Base-by-base conservation (phyloP, 1,140 invertebrate species). In the Camponotus pennsylvanicus region DNA sequence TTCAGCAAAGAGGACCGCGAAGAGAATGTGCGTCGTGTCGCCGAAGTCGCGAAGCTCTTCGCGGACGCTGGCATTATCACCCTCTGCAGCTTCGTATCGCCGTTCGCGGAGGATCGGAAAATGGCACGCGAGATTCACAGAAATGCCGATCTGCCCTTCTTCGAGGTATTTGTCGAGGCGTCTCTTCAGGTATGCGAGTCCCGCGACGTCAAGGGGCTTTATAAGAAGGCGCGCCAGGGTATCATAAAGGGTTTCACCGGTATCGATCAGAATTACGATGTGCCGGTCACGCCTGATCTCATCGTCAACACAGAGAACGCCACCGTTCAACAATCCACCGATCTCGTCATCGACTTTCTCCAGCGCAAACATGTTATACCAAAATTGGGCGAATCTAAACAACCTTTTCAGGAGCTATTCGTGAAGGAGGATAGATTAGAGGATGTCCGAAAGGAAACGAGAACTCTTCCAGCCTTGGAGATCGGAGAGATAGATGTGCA, bases 51-150 rank as follows among this genome's bases (percentile, higher is more conserved):
- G 8, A 99, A 98, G 94, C 94, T 99, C 18, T 99, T 99, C 95
- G 98, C 99, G 8, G 99, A 99, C 92, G 98, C 98, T 86, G 99
- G 99, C 0, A 97, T 99, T 37, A 97, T 99, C 4, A 97, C 98
- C 63, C 96, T 99, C 0, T 99, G 99, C 92, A 98, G 98, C 94
- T 99, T 99, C 95, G 99, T 99, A 0, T 99, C 98, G 63, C 99
- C 99, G 0, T 99, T 98, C 95, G 96, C 97, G 42, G 98, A 98
- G 95, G 98, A 99, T 92, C 96, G 99, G 69, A 97, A 97, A 89
- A 96, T 98, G 90, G 99, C 98, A 0, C 96, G 98, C 70, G 96
- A 97, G 85, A 97, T 99, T 80, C 99, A 99, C 94, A 97, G 97
- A 90, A 97, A 98, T 67, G 97, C 96, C 3, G 97, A 97, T 73